Conservation (phyloP, 2,888 invertebrate genomes). For the Rotaria macrura region DNA sequence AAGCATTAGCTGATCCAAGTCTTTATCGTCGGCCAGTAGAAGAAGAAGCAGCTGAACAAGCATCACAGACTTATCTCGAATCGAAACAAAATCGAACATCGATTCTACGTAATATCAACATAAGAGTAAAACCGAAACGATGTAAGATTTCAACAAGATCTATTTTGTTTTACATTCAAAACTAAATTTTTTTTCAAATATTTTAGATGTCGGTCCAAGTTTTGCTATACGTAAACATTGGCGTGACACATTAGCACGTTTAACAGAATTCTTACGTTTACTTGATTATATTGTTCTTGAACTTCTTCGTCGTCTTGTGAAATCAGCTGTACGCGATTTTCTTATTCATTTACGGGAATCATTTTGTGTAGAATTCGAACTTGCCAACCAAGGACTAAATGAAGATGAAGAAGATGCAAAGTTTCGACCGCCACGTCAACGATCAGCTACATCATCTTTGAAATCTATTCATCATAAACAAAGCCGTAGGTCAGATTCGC, state of each 20-base stretch:
- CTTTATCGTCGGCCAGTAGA: not conserved
- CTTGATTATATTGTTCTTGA: constrained; percentile 47
- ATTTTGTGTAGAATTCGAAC: not conserved
- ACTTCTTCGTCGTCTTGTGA: constrained; percentile 44
- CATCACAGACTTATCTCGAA: not conserved
- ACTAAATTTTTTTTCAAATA: no score
- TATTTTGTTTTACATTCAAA: no score
- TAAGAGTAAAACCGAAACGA: not conserved
- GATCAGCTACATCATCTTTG: not conserved
- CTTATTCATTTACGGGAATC: constrained; percentile 10
- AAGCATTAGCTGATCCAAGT: constrained; percentile 20
- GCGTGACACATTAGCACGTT: constrained; percentile 44
- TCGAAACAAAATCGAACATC: constrained; percentile 21
- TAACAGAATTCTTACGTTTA: constrained; percentile 43
- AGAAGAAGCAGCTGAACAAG: not conserved
- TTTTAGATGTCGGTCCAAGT: constrained; percentile 27
- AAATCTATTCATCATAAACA: not conserved
- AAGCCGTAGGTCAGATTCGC: not conserved
- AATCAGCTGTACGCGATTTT: constrained; percentile 21
- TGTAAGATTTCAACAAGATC: not conserved
- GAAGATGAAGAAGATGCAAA: not conserved
- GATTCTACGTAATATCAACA: not conserved
- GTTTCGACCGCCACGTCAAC: not conserved
- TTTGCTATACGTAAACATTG: constrained; percentile 39
- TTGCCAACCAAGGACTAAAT: not conserved